Evolutionary conservation across 1,140 invertebrate species (phyloP).

Genomic region (Drosophila obscura): DNA sequence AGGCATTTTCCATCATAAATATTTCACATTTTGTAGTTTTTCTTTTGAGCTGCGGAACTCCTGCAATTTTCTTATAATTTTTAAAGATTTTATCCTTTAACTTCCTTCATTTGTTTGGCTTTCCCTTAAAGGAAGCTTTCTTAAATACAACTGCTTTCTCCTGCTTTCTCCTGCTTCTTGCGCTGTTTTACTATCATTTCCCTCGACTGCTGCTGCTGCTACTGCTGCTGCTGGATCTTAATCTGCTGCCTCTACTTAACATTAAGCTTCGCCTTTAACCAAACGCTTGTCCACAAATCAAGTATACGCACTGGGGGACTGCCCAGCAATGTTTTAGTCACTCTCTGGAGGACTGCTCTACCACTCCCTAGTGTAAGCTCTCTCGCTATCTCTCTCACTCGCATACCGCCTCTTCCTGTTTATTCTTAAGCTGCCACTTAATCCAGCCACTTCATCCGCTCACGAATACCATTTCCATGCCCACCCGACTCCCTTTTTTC

Average conservation of each 20-base stretch:
- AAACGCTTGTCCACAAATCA: constrained; percentile 61
- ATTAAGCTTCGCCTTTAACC: constrained; percentile 58
- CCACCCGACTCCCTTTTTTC: background rate
- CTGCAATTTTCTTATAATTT: too few relatives aligned
- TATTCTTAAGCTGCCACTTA: constrained; percentile 77
- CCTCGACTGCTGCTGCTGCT: constrained; percentile 18
- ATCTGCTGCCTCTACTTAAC: constrained; percentile 52
- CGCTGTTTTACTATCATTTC: constrained; percentile 23
- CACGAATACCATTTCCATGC: background rate
- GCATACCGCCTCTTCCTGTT: constrained; percentile 54
- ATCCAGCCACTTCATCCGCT: constrained; percentile 71
- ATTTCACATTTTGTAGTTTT: too few relatives aligned
- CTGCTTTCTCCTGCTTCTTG: too few relatives aligned
- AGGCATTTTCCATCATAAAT: background rate
- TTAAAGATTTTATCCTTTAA: constrained; percentile 4
- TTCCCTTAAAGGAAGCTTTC: constrained; percentile 17
- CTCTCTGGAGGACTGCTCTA: constrained; percentile 30
- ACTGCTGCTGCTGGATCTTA: constrained; percentile 11
- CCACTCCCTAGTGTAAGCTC: constrained; percentile 6
- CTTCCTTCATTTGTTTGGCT: constrained; percentile 26
- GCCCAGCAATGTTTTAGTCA: constrained; percentile 46
- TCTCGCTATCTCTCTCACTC: too few relatives aligned
- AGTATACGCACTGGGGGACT: constrained; percentile 69
- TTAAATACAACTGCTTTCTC: constrained; percentile 6
- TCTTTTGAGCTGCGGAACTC: too few relatives aligned